Evolutionary conservation across 2,113 vertebrate species (phyloP), one percentile per base, ranked within the genome.

Genomic region (Chrysochloris asiatica): DNA sequence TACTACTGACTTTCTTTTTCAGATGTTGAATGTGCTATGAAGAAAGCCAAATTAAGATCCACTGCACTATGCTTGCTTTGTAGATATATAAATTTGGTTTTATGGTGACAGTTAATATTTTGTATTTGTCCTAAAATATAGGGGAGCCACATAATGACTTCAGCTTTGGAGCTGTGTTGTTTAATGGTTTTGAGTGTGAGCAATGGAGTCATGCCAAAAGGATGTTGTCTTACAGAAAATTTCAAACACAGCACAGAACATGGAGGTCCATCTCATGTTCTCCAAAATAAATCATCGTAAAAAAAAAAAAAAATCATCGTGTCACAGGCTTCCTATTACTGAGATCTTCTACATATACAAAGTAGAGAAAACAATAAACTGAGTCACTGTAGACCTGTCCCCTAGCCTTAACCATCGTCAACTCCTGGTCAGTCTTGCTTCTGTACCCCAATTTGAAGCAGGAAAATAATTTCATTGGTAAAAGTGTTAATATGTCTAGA

Each of bases 1-100:
- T 87, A 82, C 69, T 84, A 59, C 33, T 81, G 24, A 6, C 38
- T 92, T 95, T 84, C 81, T 92, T 92, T n/a, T 71, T 91, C 19
- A 85, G 30, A 36, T 92, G 85, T 67, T 86, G 45, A 90, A 22
- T 86, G 17, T 93, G 72, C 56, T 63, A 0, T 73, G 1, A 92
- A 77, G 69, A 86, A 78, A 69, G 52, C 36, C 28, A 83, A 76
- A 85, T 59, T 59, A 79, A 82, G 80, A 78, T 17, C 26, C 21
- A 41, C 43, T 82, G 48, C 24, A 69, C 89, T 76, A 3, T 56
- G 79, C 36, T 36, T 71, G 45, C 14, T 71, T 47, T 75, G 45
- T 48, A 11, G 28, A 48, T 33, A 47, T 19, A 48, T 48, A 47
- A 30, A 75, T 26, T 48, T 48, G 43, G 30, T 75, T 75, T 75